Evolutionary conservation across 2,797 vertebrate species (phyloP).

Genomic region (Rhabdomys pumilio): DNA sequence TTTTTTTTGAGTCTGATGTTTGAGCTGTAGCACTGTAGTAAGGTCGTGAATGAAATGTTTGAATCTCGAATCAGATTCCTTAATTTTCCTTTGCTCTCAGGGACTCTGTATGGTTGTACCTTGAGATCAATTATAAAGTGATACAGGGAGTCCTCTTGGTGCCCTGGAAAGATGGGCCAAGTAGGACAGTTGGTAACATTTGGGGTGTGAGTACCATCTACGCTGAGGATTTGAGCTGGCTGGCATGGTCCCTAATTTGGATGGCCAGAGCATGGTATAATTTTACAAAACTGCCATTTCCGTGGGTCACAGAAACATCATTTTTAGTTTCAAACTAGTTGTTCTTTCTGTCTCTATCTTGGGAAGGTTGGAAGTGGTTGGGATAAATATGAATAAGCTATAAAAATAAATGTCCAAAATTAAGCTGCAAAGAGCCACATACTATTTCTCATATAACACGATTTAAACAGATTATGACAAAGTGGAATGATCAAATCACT

Average conservation of each 20-base stretch:
- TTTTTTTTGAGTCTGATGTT: not conserved
- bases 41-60: not conserved
- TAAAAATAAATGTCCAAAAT: conserved; percentile 58
- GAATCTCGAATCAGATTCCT: not conserved
- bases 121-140: not conserved
- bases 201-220: not conserved
- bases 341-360: conserved; percentile 57
- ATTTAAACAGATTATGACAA: not conserved
- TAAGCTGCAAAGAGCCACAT: not conserved
- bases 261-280: not conserved
- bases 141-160: not conserved
- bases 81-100: not conserved
- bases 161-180: not conserved
- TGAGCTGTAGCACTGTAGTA: not conserved
- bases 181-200: not conserved
- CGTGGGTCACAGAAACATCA: conserved; percentile 19
- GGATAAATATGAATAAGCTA: conserved; percentile 39
- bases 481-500: not conserved
- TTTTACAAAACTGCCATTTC: conserved; percentile 24
- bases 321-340: conserved; percentile 25
- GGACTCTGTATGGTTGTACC: fast-evolving
- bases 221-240: conserved; percentile 14
- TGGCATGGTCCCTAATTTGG: conserved; percentile 15
- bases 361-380: conserved; percentile 27
- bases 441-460: not conserved